A percentile compares a stretch with the other conserved stretches of the same genome.
Evolutionary conservation across 2,113 vertebrate genomes (phyloP).

Genomic region (Mustela lutreola): DNA sequence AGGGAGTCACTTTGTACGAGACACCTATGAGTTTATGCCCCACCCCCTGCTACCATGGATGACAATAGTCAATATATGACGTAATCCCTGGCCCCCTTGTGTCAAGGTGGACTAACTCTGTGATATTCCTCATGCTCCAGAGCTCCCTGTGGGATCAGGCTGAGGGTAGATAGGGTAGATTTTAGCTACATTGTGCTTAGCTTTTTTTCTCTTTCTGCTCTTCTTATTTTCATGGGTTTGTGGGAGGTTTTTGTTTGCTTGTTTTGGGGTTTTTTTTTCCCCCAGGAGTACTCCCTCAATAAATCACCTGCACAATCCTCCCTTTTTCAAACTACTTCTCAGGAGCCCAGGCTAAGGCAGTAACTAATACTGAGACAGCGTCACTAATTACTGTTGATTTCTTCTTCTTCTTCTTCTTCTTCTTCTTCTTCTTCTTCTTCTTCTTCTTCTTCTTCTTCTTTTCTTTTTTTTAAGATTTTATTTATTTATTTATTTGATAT

Average conservation of each 20-base stretch:
- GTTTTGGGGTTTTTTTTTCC: not conserved
- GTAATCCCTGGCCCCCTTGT: not conserved
- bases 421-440: no score
- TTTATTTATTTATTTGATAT: no score
- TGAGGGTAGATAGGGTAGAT: not conserved
- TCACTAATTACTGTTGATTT: no score
- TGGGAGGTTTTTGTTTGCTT: not conserved
- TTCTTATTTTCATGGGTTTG: not conserved
- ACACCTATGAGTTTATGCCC: no score
- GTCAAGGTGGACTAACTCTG: not conserved
- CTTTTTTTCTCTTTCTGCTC: not conserved
- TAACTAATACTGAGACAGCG: no score
- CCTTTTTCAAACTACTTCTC: not conserved
- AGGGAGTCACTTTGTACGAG: not conserved
- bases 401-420: no score
- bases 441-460: no score
- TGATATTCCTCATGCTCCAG: not conserved
- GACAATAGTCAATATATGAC: not conserved
- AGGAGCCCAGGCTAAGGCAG: not conserved
- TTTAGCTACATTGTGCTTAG: not conserved
- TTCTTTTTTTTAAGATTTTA: no score
- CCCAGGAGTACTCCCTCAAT: not conserved
- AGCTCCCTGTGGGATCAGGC: not conserved
- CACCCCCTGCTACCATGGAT: rapidly evolving
- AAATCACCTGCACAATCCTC: not conserved